A percentile compares a stretch with the other conserved stretches of the same genome.
phyloP scores from a whole-genome alignment of 2,888 invertebrate species.

The Calephelis perditalis region DNA sequence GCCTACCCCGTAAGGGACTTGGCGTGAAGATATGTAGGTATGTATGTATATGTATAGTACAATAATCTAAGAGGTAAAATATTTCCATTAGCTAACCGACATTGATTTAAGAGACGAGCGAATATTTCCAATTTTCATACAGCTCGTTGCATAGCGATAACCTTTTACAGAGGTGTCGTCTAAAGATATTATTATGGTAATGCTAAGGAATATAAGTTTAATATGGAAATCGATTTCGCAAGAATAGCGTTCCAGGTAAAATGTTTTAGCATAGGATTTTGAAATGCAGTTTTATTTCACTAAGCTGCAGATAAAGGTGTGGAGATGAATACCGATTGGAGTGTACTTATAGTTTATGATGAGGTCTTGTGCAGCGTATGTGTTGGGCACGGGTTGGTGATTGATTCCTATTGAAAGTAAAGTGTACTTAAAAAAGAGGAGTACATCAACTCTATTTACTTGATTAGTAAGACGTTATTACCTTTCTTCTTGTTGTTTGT shows the following conservation, averaged over 20 bases:
- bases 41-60: constrained; percentile 33
- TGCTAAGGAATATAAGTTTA: constrained; percentile 63
- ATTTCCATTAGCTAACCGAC: constrained; percentile 62
- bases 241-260: constrained; percentile 49
- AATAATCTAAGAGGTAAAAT: constrained; percentile 38
- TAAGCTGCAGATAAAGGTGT: background rate
- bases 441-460: too few relatives aligned
- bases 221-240: constrained; percentile 57
- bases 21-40: constrained; percentile 33
- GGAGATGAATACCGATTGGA: too few relatives aligned
- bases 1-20: too few relatives aligned
- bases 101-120: constrained; percentile 36
- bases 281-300: constrained; percentile 28
- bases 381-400: too few relatives aligned
- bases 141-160: constrained; percentile 45
- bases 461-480: too few relatives aligned
- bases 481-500: too few relatives aligned
- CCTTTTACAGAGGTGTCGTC: constrained; percentile 60
- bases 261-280: constrained; percentile 44
- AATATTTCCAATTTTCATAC: constrained; percentile 54
- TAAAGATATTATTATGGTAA: constrained; percentile 64
- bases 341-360: too few relatives aligned
- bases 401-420: too few relatives aligned
- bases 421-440: too few relatives aligned
- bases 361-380: too few relatives aligned